A percentile compares a stretch with the other conserved stretches of the same genome.
phyloP scores from a whole-genome alignment of 2,113 vertebrate species.

The Aldabrachelys gigantea region DNA sequence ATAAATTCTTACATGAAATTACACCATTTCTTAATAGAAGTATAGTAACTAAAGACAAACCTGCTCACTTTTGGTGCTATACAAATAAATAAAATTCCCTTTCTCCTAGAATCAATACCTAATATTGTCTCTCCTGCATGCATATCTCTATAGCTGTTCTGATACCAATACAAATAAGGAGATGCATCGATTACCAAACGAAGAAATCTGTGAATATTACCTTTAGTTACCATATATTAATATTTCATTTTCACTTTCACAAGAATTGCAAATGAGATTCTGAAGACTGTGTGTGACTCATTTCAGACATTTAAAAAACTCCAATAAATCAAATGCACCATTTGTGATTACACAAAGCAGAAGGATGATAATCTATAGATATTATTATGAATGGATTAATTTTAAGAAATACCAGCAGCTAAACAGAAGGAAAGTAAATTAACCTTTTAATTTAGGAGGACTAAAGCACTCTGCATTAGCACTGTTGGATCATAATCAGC shows the following conservation, averaged over 20 bases:
- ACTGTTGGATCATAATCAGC: not conserved
- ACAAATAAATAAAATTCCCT: not conserved
- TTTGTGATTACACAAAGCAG: not conserved
- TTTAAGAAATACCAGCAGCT: not conserved
- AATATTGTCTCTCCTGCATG: not conserved
- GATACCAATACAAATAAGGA: not conserved
- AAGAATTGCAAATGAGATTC: not conserved
- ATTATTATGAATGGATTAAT: slow-evolving; percentile 4
- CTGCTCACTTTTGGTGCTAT: not conserved
- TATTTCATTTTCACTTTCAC: slow-evolving; percentile 15
- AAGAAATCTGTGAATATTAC: not conserved
- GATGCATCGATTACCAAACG: not conserved
- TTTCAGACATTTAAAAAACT: not conserved
- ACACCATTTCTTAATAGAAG: accelerated
- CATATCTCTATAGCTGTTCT: not conserved
- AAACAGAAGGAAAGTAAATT: not conserved
- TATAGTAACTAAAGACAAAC: not conserved
- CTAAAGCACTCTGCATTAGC: not conserved
- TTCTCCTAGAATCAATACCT: not conserved
- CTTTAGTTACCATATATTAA: not conserved
- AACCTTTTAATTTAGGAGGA: not conserved
- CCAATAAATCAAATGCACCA: not conserved
- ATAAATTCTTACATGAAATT: not conserved
- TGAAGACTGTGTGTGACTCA: not conserved
- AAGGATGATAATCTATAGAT: not conserved